These are phyloP conservation scores for Sinhomidia bicolor DNA, from an alignment of 2,888 invertebrate species.

Conservation along the genomic window DNA sequence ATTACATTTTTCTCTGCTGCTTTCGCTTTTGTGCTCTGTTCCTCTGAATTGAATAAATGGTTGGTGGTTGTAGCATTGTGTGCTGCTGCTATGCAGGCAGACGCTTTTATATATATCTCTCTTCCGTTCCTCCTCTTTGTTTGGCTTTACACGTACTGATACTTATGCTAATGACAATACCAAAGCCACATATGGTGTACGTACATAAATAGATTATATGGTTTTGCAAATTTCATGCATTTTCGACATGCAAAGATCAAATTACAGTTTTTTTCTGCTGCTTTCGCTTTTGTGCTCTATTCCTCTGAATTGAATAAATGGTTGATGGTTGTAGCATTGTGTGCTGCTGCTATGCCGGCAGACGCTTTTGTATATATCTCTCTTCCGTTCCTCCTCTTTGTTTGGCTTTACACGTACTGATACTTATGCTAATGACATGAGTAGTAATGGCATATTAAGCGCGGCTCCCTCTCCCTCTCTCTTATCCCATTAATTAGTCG, in stretches of 20 bases:
- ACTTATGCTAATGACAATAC: slow-evolving; percentile 59
- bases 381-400: not conserved
- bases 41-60: too few relatives aligned
- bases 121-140: not conserved
- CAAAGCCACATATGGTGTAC: not conserved
- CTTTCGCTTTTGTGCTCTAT: not conserved
- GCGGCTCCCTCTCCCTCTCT: slow-evolving; percentile 26
- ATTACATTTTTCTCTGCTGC: slow-evolving; percentile 18
- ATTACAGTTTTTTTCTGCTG: slow-evolving; percentile 23
- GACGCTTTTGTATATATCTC: too few relatives aligned
- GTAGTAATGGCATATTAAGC: not conserved
- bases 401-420: slow-evolving; percentile 18
- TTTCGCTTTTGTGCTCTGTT: not conserved
- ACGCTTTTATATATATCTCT: not conserved
- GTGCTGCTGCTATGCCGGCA: too few relatives aligned
- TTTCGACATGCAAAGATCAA: slow-evolving; percentile 59
- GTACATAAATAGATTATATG: slow-evolving; percentile 20
- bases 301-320: too few relatives aligned
- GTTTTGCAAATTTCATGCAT: slow-evolving; percentile 48
- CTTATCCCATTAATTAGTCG: slow-evolving; percentile 54
- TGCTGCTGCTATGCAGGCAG: too few relatives aligned
- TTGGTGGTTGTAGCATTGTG: too few relatives aligned
- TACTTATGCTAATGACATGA: slow-evolving; percentile 56
- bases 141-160: slow-evolving; percentile 25
- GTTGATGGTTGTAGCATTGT: too few relatives aligned